phyloP scores from a whole-genome alignment of 2,888 invertebrate genomes.

The Polyploca ridens region DNA sequence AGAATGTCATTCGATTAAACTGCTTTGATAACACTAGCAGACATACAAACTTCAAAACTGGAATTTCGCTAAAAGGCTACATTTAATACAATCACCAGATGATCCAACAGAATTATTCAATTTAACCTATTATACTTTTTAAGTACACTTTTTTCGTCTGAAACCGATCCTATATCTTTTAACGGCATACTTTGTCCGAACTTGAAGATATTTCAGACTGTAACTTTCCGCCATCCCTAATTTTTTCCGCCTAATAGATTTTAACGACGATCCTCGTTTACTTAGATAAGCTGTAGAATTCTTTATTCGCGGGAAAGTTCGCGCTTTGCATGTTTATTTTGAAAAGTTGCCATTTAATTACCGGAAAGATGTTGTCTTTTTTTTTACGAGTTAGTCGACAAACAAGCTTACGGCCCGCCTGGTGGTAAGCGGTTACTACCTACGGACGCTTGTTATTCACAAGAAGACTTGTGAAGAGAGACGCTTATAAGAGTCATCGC shows the following conservation, averaged over 20 bases:
- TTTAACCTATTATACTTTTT: not conserved
- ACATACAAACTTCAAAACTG: too few species aligned
- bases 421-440: too few species aligned
- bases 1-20: too few species aligned
- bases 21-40: too few species aligned
- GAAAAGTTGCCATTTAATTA: not conserved
- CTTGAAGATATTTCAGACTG: not conserved
- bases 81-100: not conserved
- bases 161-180: not conserved
- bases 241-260: constrained; percentile 35
- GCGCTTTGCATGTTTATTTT: constrained; percentile 2
- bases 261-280: constrained; percentile 29
- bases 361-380: not conserved
- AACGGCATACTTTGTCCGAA: not conserved
- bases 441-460: too few species aligned
- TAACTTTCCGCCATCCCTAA: constrained; percentile 7
- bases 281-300: constrained; percentile 22
- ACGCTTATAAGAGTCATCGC: too few species aligned
- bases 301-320: constrained; percentile 1
- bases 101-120: not conserved
- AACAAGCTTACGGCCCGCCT: too few species aligned
- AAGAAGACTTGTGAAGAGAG: too few species aligned
- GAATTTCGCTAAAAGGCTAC: not conserved
- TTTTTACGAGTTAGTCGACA: too few species aligned
- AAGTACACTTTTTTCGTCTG: not conserved